Percentiles rank a stretch among this genome's conserved stretches.
Evolutionary conservation across 2,797 vertebrate species (phyloP).

Genomic region (Anomalospiza imberbis): DNA sequence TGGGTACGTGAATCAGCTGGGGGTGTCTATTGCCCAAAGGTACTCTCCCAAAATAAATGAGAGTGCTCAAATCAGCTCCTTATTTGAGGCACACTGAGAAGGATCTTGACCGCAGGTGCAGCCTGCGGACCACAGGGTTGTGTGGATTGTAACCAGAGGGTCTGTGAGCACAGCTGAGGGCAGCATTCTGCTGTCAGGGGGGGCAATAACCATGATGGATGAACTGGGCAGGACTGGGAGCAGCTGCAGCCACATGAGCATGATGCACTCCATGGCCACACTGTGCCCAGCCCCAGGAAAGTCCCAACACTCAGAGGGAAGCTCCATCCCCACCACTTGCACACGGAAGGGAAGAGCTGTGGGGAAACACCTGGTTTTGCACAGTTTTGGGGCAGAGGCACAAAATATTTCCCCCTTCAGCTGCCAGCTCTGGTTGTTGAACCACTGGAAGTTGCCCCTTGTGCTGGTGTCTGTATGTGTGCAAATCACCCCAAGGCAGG

Average conservation of each 20-base stretch:
- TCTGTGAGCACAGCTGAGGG: not conserved
- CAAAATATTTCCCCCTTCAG: not conserved
- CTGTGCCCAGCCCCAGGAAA: not conserved
- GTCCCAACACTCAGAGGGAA: not conserved
- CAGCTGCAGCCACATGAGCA: fast-evolving
- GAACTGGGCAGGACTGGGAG: not conserved
- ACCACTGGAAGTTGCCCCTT: not conserved
- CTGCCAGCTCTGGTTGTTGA: not conserved
- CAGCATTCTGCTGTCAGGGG: not conserved
- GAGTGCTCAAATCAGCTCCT: not conserved
- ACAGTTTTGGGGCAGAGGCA: not conserved
- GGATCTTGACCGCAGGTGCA: not conserved
- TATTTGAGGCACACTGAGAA: not conserved
- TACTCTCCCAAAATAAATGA: not conserved
- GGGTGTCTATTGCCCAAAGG: not conserved
- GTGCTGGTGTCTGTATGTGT: not conserved
- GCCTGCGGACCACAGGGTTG: not conserved
- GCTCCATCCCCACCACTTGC: not conserved
- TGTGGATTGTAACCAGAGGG: not conserved
- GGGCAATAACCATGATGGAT: fast-evolving
- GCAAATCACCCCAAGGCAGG: not conserved
- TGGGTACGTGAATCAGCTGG: not conserved
- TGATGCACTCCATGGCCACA: not conserved
- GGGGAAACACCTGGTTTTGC: not conserved
- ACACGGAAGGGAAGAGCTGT: not conserved